Conservation (phyloP, 2,888 invertebrate species). For the Clepsis dumicolana region DNA sequence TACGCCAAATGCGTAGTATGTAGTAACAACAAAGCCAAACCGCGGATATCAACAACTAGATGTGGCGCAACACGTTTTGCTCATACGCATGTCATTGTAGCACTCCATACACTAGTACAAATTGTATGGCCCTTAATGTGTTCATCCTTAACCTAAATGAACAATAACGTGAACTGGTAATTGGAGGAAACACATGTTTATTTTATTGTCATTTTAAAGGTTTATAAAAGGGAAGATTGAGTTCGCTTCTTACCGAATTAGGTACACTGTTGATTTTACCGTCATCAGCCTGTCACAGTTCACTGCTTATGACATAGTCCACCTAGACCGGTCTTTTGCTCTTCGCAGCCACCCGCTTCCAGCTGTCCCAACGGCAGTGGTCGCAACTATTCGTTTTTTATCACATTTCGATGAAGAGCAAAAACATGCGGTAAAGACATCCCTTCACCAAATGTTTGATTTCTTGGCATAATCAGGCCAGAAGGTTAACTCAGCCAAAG, state of each 20-base stretch:
- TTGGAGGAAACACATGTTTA: constrained; percentile 18
- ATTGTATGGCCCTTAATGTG: constrained; percentile 22
- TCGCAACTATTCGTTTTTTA: no score
- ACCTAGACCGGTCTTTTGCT: no score
- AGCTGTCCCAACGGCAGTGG: no score
- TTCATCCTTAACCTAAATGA: constrained; percentile 40
- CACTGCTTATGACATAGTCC: no score
- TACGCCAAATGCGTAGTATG: constrained; percentile 9
- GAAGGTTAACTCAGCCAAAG: no score
- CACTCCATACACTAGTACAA: constrained; percentile 1
- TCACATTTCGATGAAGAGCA: no score
- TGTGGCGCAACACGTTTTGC: constrained; percentile 19
- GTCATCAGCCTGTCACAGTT: no score
- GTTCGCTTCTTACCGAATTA: not conserved
- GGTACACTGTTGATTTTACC: no score
- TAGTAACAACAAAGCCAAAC: not conserved
- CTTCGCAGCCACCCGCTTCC: no score
- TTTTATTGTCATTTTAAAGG: constrained; percentile 5
- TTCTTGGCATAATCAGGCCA: no score
- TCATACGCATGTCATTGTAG: not conserved
- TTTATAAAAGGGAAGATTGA: not conserved
- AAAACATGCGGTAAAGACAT: no score
- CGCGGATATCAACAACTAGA: not conserved
- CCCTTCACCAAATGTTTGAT: no score
- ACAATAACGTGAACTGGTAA: constrained; percentile 26